Base-by-base conservation (phyloP, 1,140 invertebrate genomes). In the Hestina assimilis region DNA sequence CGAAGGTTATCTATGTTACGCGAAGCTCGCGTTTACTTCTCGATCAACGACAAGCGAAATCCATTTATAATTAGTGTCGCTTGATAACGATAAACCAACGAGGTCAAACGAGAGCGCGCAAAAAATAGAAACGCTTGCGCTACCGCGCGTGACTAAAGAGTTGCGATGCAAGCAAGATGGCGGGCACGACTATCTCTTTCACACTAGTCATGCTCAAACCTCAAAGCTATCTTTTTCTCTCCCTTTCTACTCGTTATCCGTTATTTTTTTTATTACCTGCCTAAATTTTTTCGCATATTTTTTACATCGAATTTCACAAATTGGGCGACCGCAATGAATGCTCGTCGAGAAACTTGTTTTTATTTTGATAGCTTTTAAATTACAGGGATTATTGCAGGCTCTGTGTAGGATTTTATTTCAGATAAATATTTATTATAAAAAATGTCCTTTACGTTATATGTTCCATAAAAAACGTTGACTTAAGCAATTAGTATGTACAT, bases 11-110 rank as follows among this genome's bases (percentile, higher is more conserved):
- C 77, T 66, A 24, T 75, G 64, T 79, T 75, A 65, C 77, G 72
- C 72, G 52, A 70, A 59, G 66, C 50, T 69, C 57, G 64, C 59
- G 67, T 71, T 67, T 69, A 70, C 66, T 66, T 72, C 60, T 64
- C 71, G 67, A 73, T 78, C 70, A 69, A 69, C 68, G 63, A 69
- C 71, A 64, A 68, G 69, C 71, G 70, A 83, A 84, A 80, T 83
- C 69, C 72, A 80, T 82, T 83, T 84, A 84, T 85, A 83, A 80
- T 84, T 84, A 77, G 75, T 72, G 72, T 62, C 68, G 70, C 66
- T 79, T 85, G 83, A 87, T 87, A 86, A 86, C 79, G 84, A 87
- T 87, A 87, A 84, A 84, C 65, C 76, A 79, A 80, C 83, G 84
- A 84, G 82, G 84, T 87, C 82, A 85, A 78, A 78, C 67, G 70